Evolutionary conservation across 2,113 vertebrate species (phyloP), one percentile per base, ranked within the genome.

Genomic region (Xiphophorus couchianus): DNA sequence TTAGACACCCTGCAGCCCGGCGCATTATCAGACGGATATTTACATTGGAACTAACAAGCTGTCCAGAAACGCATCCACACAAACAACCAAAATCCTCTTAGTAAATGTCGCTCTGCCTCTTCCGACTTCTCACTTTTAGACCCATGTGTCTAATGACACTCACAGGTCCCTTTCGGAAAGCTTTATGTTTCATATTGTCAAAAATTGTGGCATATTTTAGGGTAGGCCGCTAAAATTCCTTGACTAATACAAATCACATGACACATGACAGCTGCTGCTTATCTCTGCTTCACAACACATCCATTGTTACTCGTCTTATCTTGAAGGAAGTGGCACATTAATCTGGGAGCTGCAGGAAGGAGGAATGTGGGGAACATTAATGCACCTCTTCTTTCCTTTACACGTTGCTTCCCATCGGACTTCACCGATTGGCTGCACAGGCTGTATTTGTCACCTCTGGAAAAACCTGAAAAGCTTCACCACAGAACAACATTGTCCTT

Each of bases 21-120:
- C 80, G 25, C 44, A 6, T 44, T 54, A 83, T 71, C 54, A 78
- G 86, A 81, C 75, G 87, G 88, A 77, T 90, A 91, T 92, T 92
- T 92, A 90, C 89, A 89, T 90, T 89, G 77, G 85, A 90, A 92
- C 93, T 83, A 91, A 75, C 68, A 86, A 66, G 67, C 64, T 66
- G 82, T 51, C 14, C 61, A 39, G 54, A 37, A 65, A 66, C 39
- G 31, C 19, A 63, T 15, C 28, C 33, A 5, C 14, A 0, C 54
- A 0, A 27, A 6, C n/a, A 11, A 11, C 19, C 1, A 25, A 37
- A 37, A 27, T 14, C 33, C 5, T n/a, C 13, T 4, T 71, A 74
- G 51, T 74, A 71, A 25, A 77, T 60, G 30, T 67, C 70, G 51
- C 44, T 64, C 25, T 81, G 77, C 77, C 39, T 74, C 39, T 54